Base-by-base conservation (phyloP, 92 coral and sea anemone species). In the Hydrozoanthus gracilis region DNA sequence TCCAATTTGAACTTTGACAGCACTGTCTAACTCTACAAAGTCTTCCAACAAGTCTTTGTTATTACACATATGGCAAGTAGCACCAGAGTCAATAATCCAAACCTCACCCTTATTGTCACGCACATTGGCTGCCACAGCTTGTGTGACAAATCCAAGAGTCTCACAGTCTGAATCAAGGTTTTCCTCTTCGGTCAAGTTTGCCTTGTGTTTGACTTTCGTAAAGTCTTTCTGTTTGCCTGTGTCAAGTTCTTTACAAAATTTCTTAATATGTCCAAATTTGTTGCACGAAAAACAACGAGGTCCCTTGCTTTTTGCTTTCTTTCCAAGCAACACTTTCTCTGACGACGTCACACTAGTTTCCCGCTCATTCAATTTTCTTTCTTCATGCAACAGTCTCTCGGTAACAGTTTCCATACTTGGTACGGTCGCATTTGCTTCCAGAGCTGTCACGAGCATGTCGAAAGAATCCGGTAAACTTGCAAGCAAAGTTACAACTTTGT, bases 351-450 rank as follows among this genome's bases (percentile, higher is more conserved):
- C 27, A 61, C 55, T 61, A 72, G 69, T 66, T 67, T 51, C 86
- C 44, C 85, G 87, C 58, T 93, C 96, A 58, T 84, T 82, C 46
- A 92, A 62, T 80, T 92, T 92, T 9, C 82, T 52, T 52, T 92
- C 95, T 82, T 92, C 92, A 66, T 91, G 93, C 50, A 93, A 78
- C 92, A 88, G 76, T 9, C 94, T 86, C 80, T 93, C 93, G 46
- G 93, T 93, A 8, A 93, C 93, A 18, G 73, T 62, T 54, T 92
- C 95, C 90, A 89, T 79, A 14, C 44, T 54, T 62, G 84, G 89
- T 14, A 84, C 92, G 52, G 73, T 78, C 11, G 50, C 27, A 44
- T 88, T 90, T 51, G 93, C 93, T 76, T 92, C 95, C n/a, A 92
- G 73, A 15, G 95, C 93, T 17, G 93, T 92, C 60, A 92, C 95